These are phyloP conservation scores for Oryzias sinensis DNA, from an alignment of 2,797 vertebrate species.

Conservation along the genomic window DNA sequence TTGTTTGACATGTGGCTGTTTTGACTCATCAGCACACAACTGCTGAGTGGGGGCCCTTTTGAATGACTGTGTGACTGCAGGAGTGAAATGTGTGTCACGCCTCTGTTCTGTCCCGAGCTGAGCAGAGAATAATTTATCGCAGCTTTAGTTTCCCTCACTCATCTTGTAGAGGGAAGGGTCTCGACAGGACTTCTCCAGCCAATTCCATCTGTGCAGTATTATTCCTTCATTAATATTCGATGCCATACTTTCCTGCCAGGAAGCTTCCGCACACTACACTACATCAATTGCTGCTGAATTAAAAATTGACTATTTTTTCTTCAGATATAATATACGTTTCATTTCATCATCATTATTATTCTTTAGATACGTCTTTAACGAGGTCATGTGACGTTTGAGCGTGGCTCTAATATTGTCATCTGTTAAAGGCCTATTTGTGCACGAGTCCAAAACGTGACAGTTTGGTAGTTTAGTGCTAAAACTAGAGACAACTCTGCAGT, in stretches of 20 bases:
- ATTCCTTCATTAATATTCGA: constrained; percentile 71
- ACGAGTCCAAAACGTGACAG: too few relatives aligned
- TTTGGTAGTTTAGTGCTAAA: too few relatives aligned
- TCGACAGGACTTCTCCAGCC: constrained; percentile 58
- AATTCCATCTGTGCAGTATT: constrained; percentile 53
- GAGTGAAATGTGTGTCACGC: constrained; percentile 23
- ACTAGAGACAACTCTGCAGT: too few relatives aligned
- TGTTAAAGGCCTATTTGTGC: too few relatives aligned
- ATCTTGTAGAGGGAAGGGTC: constrained; percentile 45
- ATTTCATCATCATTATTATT: constrained; percentile 10
- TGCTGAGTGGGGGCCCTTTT: constrained; percentile 32
- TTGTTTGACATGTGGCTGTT: constrained; percentile 38
- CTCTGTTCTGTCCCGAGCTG: constrained; percentile 23
- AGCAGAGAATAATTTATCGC: constrained; percentile 59
- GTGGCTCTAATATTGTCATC: constrained; percentile 2
- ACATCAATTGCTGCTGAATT: constrained; percentile 60
- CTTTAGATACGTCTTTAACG: constrained; percentile 38
- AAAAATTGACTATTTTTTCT: constrained; percentile 62
- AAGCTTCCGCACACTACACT: constrained; percentile 48
- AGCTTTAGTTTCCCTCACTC: constrained; percentile 45
- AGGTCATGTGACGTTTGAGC: constrained; percentile 22
- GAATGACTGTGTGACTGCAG: constrained; percentile 11
- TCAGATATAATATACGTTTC: background rate
- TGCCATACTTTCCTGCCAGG: constrained; percentile 54
- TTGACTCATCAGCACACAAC: constrained; percentile 12